Evolutionary conservation across 2,888 invertebrate genomes (phyloP), one percentile per base, ranked within the genome.

Genomic region (Leucania comma): DNA sequence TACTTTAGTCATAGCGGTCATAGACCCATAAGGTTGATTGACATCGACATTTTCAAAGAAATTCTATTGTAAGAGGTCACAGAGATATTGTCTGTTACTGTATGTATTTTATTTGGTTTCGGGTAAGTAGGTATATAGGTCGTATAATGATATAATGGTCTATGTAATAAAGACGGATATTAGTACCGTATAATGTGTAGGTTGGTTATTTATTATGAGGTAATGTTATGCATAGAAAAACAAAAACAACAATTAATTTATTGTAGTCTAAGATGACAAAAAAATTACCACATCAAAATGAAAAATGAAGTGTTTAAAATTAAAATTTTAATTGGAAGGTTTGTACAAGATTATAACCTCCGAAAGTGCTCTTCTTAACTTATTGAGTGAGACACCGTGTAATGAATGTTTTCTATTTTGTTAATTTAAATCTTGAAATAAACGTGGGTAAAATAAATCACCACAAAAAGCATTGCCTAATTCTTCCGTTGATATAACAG

Each of bases 41-140:
- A 89, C 86, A 72, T 51, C 64, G 89, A 78, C 87, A 85, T 90
- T 89, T 86, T 61, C 51, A 72, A 74, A 61, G 68, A 78, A 82
- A 82, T 64, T 82, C 65, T 70, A 75, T 80, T 84, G 85, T 78
- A 82, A 86, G 68, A 74, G 87, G 83, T 85, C 86, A 81, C 38
- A 75, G 72, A 77, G 76, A 68, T 67, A 70, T 59, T 75, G 78
- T 84, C 71, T 74, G 61, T 64, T 22, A 22, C 14, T 50, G 8
- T 67, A 51, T 53, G 38, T 62, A 50, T 46, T 71, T 0, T 32
- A 42, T 42, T 42, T 68, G 60, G 66, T 66, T 77, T 14, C 20
- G 35, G 53, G 35, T 63, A 83, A 70, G 78, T 84, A 68, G 82
- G 78, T 74, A 70, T 81, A 59, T 54, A 68, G 72, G 86, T 74